These are phyloP conservation scores for rat (Rattus norvegicus) DNA, from an alignment of 2,113 vertebrate genomes.

Conservation along the genomic window GRCr8 NC_086027.1:33366501-33367000, in stretches of 20 bases:
- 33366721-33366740: neutral
- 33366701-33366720: neutral
- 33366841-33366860: neutral
- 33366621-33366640: neutral
- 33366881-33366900: neutral
- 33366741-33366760: neutral
- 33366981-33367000: neutral
- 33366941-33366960: neutral
- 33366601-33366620: neutral
- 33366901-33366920: neutral
- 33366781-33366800: neutral
- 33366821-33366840: neutral
- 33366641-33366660: neutral
- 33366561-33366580: too few species aligned
- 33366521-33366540: neutral
- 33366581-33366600: neutral
- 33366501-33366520: neutral
- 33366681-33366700: neutral
- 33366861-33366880: neutral
- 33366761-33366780: neutral
- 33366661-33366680: neutral
- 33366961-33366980: neutral
- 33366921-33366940: neutral
- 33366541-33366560: neutral
- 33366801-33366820: too few species aligned